Percentiles rank a stretch among this genome's conserved stretches.
Evolutionary conservation across 2,113 vertebrate species (phyloP).

Genomic region (Misgurnus mizolepis): DNA sequence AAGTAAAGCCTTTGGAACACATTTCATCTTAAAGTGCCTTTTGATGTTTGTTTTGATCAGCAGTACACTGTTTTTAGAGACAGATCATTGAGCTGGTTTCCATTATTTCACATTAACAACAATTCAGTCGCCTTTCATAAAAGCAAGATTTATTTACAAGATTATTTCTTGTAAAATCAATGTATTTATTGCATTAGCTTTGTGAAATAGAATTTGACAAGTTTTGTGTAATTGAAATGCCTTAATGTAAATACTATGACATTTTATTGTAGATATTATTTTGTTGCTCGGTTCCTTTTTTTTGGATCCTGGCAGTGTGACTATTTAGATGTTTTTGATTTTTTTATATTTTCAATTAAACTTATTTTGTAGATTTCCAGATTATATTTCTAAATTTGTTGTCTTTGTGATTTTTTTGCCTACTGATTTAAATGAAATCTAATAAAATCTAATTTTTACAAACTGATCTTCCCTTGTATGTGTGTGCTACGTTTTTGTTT

Average conservation of each 20-base stretch:
- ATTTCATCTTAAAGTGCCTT: conserved; percentile 60
- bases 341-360: conserved; percentile 67
- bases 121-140: conserved; percentile 54
- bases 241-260: conserved; percentile 78
- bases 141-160: conserved; percentile 40
- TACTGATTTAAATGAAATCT: conserved; percentile 76
- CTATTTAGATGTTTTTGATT: conserved; percentile 29
- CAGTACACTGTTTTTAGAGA: conserved; percentile 8
- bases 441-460: conserved; percentile 70
- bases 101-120: conserved; percentile 4
- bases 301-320: conserved; percentile 70
- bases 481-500: neutral
- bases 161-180: conserved; percentile 64
- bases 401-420: conserved; percentile 75
- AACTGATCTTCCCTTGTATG: neutral
- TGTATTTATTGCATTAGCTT: conserved; percentile 75
- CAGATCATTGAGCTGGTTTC: neutral
- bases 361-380: conserved; percentile 70
- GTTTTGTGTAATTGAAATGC: conserved; percentile 75
- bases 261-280: conserved; percentile 76
- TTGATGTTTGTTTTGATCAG: conserved; percentile 47
- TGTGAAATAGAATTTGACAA: conserved; percentile 66
- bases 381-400: conserved; percentile 67
- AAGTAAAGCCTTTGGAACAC: conserved; percentile 47
- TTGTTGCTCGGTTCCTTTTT: conserved; percentile 60